Base-by-base conservation (phyloP, 1,140 invertebrate species). In the Aleiodes sp. region DNA sequence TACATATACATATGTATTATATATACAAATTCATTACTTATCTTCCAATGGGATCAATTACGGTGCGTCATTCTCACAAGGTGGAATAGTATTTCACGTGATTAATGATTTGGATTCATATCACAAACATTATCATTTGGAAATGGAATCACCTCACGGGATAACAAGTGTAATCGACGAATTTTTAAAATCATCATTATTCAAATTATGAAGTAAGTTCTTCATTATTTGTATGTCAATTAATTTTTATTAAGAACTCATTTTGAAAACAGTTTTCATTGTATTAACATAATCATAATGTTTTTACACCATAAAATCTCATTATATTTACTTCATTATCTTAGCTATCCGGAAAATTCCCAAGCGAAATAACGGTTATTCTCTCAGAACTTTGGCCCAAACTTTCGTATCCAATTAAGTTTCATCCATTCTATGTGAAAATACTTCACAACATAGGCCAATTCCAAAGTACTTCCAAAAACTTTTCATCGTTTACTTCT, bases 121-220 rank as follows among this genome's bases (percentile, higher is more conserved):
- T 26, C 10, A 24, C 46, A 52, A n/a, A n/a, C n/a, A n/a, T n/a
- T 52, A 24, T 52, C 16, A 52, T 24, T 52, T 52, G 46, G 46
- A 16, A n/a, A 52, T 52, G 46, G 46, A 52, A 52, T 52, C 26
- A 52, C 16, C 9, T 24, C 8, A 9, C 3, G 7, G 46, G 9
- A 7, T 2, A 1, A 3, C 21, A 2, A 16, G 19, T 24, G 21
- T 52, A 52, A 9, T 52, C 46, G 26, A 24, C 46, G 46, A 16
- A 52, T 52, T 21, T 52, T 24, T 52, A 6, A 52, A 52, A n/a
- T n/a, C 46, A 52, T 21, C 46, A 24, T 16, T 19, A 52, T 24
- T 52, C 46, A 24, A 52, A 52, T 52, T 8, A 52, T 52, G 46
- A 1, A 52, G 46, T 52, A 52, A 52, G 46, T 52, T 52, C 14